Evolutionary conservation across 2,113 vertebrate genomes (phyloP).

Genomic region (Limnothrissa miodon): DNA sequence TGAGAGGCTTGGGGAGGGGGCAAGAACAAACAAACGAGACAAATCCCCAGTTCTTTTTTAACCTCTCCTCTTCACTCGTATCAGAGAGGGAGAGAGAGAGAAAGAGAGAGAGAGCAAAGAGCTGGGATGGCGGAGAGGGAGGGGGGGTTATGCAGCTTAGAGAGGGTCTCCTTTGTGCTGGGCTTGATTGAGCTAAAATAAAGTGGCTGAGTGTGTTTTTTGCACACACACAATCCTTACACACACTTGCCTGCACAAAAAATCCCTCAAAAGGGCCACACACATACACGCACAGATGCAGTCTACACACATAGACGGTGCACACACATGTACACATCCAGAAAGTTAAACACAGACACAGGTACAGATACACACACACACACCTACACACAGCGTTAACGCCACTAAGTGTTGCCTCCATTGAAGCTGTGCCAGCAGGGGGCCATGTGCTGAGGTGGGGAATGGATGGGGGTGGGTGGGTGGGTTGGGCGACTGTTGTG

Average conservation of each 20-base stretch:
- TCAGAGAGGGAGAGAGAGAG: neutral
- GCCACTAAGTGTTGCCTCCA: neutral
- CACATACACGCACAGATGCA: neutral
- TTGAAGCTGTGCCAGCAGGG: neutral
- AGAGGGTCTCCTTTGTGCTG: neutral
- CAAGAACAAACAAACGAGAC: constrained; percentile 4
- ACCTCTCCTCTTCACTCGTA: neutral
- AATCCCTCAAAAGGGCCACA: neutral
- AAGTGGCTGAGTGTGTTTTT: neutral
- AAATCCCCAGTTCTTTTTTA: neutral
- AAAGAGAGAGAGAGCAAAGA: no score
- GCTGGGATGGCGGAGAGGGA: no score
- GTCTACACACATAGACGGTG: neutral
- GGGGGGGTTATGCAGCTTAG: neutral
- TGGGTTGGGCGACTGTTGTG: neutral
- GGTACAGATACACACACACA: neutral
- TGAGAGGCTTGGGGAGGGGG: neutral
- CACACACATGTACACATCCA: neutral
- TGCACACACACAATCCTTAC: neutral
- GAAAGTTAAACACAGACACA: neutral
- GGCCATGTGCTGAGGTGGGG: no score
- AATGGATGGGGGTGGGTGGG: no score
- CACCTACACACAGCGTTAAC: neutral
- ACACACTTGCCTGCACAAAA: neutral
- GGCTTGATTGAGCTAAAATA: constrained; percentile 8